Percentiles rank a stretch among this genome's conserved stretches.
Conservation (phyloP, 2,888 invertebrate genomes). For the Troides aeacus region DNA sequence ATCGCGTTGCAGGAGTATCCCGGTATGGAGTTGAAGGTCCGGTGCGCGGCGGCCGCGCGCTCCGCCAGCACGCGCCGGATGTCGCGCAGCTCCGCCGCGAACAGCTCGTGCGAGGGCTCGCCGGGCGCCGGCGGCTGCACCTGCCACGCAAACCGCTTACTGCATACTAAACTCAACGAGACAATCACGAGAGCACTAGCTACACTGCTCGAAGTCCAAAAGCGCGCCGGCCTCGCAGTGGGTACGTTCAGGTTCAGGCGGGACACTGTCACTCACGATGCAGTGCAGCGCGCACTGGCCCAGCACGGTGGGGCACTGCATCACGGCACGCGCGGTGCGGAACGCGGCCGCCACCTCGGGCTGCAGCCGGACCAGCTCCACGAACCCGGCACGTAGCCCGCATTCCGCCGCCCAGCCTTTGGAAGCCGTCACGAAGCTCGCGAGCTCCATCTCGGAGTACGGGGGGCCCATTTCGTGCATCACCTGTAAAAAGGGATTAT, state of each 20-base stretch:
- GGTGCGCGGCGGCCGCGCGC: conserved; percentile 86
- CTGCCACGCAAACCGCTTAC: conserved; percentile 32
- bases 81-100: conserved; percentile 78
- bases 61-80: conserved; percentile 81
- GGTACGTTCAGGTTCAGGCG: neutral
- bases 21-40: conserved; percentile 89
- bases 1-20: conserved; percentile 87
- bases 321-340: conserved; percentile 88
- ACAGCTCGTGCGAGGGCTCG: conserved; percentile 85
- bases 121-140: conserved; percentile 81
- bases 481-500: conserved; percentile 67
- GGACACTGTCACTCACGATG: conserved; percentile 49
- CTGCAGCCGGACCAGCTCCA: conserved; percentile 91
- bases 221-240: neutral
- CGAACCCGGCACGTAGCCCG: conserved; percentile 94
- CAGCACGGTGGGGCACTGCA: conserved; percentile 91
- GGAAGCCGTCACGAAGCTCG: conserved; percentile 95
- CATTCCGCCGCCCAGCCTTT: conserved; percentile 96
- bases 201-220: neutral
- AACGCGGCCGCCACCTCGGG: conserved; percentile 87
- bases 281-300: conserved; percentile 95
- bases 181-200: neutral
- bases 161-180: no score
- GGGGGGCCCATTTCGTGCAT: conserved; percentile 93
- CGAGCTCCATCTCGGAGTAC: conserved; percentile 90